These are phyloP conservation scores for Nebria brevicollis DNA, from an alignment of 2,888 invertebrate genomes.

Conservation along the genomic window DNA sequence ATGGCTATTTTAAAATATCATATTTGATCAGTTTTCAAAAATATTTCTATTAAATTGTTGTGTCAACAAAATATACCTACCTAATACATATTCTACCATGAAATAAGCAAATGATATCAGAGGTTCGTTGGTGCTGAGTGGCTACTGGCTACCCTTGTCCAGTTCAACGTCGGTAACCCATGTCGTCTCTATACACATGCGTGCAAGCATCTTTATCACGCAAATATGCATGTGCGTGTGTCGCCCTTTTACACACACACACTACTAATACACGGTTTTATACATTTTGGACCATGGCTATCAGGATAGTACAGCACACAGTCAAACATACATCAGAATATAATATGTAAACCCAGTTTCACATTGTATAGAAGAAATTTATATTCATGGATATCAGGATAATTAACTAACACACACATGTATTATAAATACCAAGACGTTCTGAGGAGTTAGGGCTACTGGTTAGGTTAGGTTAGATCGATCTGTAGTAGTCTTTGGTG, in stretches of 20 bases:
- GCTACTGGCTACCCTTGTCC: not conserved
- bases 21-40: too few species aligned
- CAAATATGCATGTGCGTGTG: constrained; percentile 9
- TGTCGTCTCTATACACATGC: constrained; percentile 1
- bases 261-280: not conserved
- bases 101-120: not conserved
- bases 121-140: not conserved
- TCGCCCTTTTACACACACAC: not conserved
- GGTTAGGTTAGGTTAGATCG: constrained; percentile 15
- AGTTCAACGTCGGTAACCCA: not conserved
- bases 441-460: not conserved
- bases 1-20: too few species aligned
- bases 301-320: not conserved
- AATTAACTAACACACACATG: not conserved
- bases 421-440: too few species aligned
- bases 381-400: not conserved
- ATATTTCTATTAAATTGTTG: not conserved
- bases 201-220: constrained; percentile 18
- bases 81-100: not conserved
- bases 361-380: not conserved
- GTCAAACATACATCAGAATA: too few species aligned
- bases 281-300: not conserved
- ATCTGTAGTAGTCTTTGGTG: not conserved
- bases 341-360: too few species aligned
- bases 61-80: not conserved